Evolutionary conservation across 1,140 invertebrate genomes (phyloP).

Genomic region (Trichomalopsis sarcophagae): DNA sequence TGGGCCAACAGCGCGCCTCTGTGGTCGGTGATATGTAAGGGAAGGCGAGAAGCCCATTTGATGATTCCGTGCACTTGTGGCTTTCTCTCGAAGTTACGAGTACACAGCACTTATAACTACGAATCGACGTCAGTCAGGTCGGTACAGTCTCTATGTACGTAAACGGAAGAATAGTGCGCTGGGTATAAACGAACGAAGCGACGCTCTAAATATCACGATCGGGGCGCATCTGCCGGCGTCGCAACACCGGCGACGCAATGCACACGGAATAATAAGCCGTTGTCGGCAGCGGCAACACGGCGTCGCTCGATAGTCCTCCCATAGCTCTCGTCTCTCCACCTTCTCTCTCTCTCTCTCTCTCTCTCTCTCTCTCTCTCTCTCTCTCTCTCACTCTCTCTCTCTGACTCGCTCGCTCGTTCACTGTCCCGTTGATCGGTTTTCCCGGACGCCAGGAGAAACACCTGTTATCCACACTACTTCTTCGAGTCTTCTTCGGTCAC

Average conservation of each 20-base stretch:
- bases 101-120: background rate
- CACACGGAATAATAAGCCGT: slow-evolving; percentile 24
- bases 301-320: slow-evolving; percentile 36
- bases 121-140: background rate
- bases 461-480: background rate
- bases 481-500: background rate
- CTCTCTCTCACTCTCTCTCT: background rate
- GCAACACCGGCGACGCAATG: background rate
- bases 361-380: background rate
- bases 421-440: background rate
- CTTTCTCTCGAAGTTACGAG: no score
- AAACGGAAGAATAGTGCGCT: background rate
- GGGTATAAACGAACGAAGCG: background rate
- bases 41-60: background rate
- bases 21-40: background rate
- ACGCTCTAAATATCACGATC: background rate
- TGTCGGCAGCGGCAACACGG: slow-evolving; percentile 5
- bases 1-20: background rate
- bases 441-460: background rate
- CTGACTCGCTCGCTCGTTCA: background rate
- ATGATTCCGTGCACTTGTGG: background rate
- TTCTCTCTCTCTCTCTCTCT: background rate
- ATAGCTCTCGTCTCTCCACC: background rate
- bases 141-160: background rate
- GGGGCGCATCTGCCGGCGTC: background rate